Conservation (phyloP, 2,113 vertebrate species). For the Chlorocebus sabaeus region DNA sequence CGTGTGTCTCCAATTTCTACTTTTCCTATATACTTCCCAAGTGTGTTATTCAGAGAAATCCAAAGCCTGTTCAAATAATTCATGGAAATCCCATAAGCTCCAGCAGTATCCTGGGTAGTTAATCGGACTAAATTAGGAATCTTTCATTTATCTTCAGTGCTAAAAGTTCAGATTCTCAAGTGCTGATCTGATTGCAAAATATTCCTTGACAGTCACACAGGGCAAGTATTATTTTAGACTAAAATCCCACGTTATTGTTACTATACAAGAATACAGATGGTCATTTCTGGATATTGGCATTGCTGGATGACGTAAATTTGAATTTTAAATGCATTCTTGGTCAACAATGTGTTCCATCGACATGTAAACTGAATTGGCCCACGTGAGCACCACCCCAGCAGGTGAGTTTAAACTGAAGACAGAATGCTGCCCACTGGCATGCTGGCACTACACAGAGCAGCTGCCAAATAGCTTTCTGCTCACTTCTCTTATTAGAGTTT, state of each 20-base stretch:
- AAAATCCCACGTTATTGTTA: not conserved
- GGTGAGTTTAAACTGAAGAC: conserved; percentile 34
- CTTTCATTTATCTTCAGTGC: not conserved
- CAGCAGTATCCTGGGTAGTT: conserved; percentile 29
- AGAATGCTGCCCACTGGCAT: not conserved
- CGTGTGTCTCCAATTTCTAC: not conserved
- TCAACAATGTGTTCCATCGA: conserved; percentile 8
- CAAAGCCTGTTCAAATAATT: conserved; percentile 45
- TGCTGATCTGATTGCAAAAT: not conserved
- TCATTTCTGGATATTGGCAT: not conserved
- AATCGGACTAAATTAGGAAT: conserved; percentile 28
- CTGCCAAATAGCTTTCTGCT: not conserved
- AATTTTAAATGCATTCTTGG: conserved; percentile 61
- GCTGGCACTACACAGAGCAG: conserved; percentile 18
- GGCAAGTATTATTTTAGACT: conserved; percentile 7
- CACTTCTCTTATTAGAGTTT: conserved; percentile 38
- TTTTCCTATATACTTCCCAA: not conserved
- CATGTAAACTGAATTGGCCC: not conserved
- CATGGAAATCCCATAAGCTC: conserved; percentile 32
- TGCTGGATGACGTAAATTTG: not conserved
- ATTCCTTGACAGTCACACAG: not conserved
- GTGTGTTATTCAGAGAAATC: conserved; percentile 40
- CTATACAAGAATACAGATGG: not conserved
- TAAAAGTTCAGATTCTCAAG: conserved; percentile 12
- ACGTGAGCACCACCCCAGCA: not conserved